Evolutionary conservation across 2,888 invertebrate species (phyloP).

Genomic region (Pristionchus japonicus): DNA sequence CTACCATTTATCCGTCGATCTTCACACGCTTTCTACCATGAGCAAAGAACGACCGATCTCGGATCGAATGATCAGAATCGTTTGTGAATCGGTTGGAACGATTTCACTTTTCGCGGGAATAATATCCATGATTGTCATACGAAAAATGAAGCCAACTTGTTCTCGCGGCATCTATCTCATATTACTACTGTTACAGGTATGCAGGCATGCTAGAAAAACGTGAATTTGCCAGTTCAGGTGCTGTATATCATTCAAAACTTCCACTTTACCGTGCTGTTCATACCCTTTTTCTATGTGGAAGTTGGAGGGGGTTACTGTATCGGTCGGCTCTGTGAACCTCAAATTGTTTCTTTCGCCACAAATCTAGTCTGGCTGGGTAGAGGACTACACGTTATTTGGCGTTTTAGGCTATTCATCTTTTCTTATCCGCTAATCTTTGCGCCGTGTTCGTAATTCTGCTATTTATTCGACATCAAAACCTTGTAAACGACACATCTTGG

Average conservation of each 20-base stretch:
- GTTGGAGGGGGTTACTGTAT: not conserved
- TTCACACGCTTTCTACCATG: too few species aligned
- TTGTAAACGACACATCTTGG: too few species aligned
- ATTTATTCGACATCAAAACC: not conserved
- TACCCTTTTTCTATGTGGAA: not conserved
- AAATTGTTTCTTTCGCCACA: not conserved
- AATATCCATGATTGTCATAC: not conserved
- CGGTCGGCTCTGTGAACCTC: not conserved
- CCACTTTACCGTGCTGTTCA: not conserved
- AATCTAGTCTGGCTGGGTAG: not conserved
- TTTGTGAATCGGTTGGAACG: not conserved
- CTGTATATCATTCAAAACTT: not conserved
- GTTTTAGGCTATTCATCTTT: not conserved
- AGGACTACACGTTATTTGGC: too few species aligned
- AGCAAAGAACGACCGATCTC: not conserved
- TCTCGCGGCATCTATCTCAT: not conserved
- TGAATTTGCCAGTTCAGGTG: not conserved
- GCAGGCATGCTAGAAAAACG: too few species aligned
- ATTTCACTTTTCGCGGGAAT: not conserved
- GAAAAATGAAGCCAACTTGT: not conserved
- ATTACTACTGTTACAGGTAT: not conserved
- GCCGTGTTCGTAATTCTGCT: not conserved
- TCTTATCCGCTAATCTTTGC: not conserved
- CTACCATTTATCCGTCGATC: too few species aligned
- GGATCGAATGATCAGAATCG: not conserved